Conservation (phyloP, 2,113 vertebrate genomes). For the Campylomormyrus numenius region DNA sequence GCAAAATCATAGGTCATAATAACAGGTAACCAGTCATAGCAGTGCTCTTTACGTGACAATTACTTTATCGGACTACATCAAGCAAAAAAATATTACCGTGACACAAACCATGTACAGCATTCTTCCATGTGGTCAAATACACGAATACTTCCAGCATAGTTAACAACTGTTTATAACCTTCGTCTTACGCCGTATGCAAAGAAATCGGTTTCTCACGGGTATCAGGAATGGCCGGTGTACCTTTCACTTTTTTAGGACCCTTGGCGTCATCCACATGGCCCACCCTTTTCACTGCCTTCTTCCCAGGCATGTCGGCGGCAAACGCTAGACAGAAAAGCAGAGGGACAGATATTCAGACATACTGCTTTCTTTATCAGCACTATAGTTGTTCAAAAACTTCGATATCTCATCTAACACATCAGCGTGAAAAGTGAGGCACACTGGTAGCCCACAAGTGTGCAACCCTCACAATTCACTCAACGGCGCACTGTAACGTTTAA, state of each 20-base stretch:
- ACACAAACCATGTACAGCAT: not conserved
- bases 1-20: not conserved
- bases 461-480: not conserved
- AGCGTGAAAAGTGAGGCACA: not conserved
- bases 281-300: conserved; percentile 64
- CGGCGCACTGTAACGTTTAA: not conserved
- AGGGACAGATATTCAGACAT: not conserved
- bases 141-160: not conserved
- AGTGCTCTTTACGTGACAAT: not conserved
- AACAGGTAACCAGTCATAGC: not conserved
- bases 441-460: not conserved
- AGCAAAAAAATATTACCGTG: not conserved
- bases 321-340: not conserved
- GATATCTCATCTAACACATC: not conserved
- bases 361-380: not conserved
- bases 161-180: not conserved
- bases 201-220: not conserved
- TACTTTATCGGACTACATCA: not conserved
- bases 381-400: not conserved
- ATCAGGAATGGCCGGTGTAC: conserved; percentile 43
- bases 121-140: not conserved
- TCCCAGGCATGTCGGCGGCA: conserved; percentile 66
- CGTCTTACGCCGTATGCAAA: not conserved
- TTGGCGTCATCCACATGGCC: conserved; percentile 44
- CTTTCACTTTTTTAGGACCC: conserved; percentile 70